Percentiles rank a stretch among this genome's conserved stretches.
Conservation (phyloP, 2,113 vertebrate genomes). For the Daphoenositta chrysoptera region DNA sequence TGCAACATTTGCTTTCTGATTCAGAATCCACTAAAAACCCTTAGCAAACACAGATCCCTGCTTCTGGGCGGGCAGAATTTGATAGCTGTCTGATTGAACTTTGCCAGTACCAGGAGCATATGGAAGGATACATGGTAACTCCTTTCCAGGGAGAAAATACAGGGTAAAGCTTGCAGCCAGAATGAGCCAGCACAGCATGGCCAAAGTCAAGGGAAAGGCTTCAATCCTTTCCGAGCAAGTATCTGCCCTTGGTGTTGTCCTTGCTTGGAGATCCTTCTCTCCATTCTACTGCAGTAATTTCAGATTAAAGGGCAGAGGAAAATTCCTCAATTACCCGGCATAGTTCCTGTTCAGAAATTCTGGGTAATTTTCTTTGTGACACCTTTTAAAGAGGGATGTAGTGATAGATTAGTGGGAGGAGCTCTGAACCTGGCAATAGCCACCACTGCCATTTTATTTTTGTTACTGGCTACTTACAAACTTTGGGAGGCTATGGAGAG, state of each 20-base stretch:
- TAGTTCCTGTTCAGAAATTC: not conserved
- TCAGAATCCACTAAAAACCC: not conserved
- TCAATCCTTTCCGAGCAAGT: accelerated
- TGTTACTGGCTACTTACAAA: not conserved
- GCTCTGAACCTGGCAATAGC: not conserved
- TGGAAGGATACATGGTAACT: not conserved
- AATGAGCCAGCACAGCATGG: not conserved
- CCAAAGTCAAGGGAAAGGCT: not conserved
- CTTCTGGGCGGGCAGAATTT: not conserved
- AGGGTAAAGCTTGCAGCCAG: not conserved
- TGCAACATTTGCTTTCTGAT: not conserved
- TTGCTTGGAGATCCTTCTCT: not conserved
- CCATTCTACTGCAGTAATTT: not conserved
- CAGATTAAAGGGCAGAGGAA: not conserved
- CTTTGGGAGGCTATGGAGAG: not conserved
- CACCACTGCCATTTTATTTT: not conserved
- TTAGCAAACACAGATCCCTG: not conserved
- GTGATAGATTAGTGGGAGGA: not conserved
- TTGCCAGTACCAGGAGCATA: not conserved
- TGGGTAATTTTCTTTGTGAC: not conserved
- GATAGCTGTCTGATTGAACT: not conserved
- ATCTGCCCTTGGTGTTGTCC: not conserved
- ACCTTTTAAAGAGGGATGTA: not conserved
- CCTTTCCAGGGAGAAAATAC: not conserved
- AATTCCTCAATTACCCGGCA: not conserved